Percentiles rank a stretch among this genome's conserved stretches.
These are phyloP conservation scores for Epizoanthus scotinus DNA, from an alignment of 92 coral and sea anemone species.

Conservation along the genomic window DNA sequence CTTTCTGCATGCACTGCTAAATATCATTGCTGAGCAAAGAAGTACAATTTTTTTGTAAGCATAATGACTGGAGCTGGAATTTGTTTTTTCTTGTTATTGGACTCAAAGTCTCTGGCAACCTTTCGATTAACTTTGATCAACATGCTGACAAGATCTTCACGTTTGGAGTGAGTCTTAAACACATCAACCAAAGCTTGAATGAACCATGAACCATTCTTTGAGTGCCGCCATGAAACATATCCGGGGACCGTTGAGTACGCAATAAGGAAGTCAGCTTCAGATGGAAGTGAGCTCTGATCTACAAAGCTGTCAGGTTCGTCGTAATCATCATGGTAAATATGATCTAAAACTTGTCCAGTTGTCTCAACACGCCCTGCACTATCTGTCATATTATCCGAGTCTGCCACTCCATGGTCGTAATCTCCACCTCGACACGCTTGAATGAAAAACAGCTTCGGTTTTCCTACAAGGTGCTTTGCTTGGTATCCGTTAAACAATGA, in stretches of 20 bases:
- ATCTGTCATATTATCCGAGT: constrained; percentile 56
- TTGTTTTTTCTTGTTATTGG: constrained; percentile 85
- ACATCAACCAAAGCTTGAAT: constrained; percentile 92
- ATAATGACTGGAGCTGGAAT: constrained; percentile 94
- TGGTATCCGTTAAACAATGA: constrained; percentile 86
- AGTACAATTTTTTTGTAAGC: constrained; percentile 88
- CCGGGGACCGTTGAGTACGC: constrained; percentile 98
- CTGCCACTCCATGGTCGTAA: constrained; percentile 76
- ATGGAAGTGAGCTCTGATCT: constrained; percentile 73
- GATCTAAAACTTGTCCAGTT: constrained; percentile 62
- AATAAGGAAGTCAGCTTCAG: constrained; percentile 90
- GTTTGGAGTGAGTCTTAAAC: constrained; percentile 65
- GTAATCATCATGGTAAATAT: constrained; percentile 50
- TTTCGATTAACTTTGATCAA: constrained; percentile 83
- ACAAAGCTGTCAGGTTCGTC: constrained; percentile 72
- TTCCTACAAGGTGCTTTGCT: constrained; percentile 87
- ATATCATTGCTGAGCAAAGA: constrained; percentile 57
- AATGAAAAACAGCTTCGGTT: constrained; percentile 91
- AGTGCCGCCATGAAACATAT: constrained; percentile 95
- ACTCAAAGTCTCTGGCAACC: constrained; percentile 93
- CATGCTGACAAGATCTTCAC: constrained; percentile 94
- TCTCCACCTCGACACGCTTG: constrained; percentile 99
- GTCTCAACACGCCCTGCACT: constrained; percentile 38
- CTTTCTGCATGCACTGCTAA: background rate
- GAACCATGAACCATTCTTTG: constrained; percentile 96